Evolutionary conservation across 2,888 invertebrate species (phyloP), one percentile per base, ranked within the genome.

Genomic region (Entomobrya proxima): DNA sequence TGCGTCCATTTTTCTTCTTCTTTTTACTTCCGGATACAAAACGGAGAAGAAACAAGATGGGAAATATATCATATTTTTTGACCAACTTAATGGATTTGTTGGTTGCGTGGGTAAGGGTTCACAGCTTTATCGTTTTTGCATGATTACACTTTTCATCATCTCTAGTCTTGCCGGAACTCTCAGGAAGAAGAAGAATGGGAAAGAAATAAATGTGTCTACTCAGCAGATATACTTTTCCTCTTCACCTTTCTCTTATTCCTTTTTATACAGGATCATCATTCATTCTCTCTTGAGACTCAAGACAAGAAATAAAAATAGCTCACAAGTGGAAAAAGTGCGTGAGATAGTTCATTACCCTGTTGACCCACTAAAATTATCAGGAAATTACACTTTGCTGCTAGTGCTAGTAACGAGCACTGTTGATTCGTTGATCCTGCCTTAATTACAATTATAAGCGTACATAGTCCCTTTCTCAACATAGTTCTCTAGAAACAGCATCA

Each of bases 311-410:
- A 72, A 7, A 72, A 72, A 72, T n/a, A n/a, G n/a, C n/a, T n/a
- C n/a, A n/a, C n/a, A 61, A 15, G 0, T 35, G 77, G 13, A 32
- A 4, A 52, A 52, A 35, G 58, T 75, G 82, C 82, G 82, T 82
- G 82, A 75, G 61, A 61, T 35, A 64, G 82, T 74, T 82, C 82
- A 64, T 82, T 75, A 82, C 58, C 82, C 82, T 82, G 50, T 32
- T 58, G 75, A 72, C 82, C 82, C 32, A 82, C 61, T 82, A 72
- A 64, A 61, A 15, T n/a, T 15, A n/a, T n/a, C n/a, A 61, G 64
- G 37, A 37, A 64, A 37, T 21, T 37, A 64, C 21, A 18, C 30
- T 61, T 61, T 32, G 21, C 35, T 37, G 37, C 18, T 21, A 18
- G n/a, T n/a, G n/a, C n/a, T n/a, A n/a, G n/a, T n/a, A n/a, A n/a